phyloP scores from a whole-genome alignment of 2,113 vertebrate genomes.

The Cettia cetti region DNA sequence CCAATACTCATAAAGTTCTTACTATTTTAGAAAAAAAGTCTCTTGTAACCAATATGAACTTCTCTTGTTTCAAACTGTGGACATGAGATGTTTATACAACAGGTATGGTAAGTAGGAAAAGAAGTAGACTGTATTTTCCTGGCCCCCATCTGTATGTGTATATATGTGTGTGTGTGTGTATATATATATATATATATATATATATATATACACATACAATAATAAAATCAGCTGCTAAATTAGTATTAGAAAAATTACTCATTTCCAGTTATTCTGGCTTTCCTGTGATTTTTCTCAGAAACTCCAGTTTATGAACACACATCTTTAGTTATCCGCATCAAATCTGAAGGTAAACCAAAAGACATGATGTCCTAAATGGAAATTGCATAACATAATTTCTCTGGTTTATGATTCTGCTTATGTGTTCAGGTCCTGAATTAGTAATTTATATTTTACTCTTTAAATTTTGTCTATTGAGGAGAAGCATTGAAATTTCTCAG shows the following conservation, averaged over 20 bases:
- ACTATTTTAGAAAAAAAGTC: neutral
- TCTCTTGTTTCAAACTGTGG: neutral
- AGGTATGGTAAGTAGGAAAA: neutral
- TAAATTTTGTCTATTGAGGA: neutral
- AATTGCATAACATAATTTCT: neutral
- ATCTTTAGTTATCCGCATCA: neutral
- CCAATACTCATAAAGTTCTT: neutral
- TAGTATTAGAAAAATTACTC: neutral
- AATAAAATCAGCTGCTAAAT: neutral
- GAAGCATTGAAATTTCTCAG: neutral
- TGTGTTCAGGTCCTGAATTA: neutral
- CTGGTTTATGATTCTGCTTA: neutral
- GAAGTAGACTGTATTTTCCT: neutral
- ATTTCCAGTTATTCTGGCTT: neutral
- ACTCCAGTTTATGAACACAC: neutral
- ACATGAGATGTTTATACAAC: neutral
- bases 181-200: neutral
- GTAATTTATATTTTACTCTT: neutral
- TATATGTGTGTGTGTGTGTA: too few species aligned
- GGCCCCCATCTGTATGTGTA: rapidly evolving
- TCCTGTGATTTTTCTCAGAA: neutral
- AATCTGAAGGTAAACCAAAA: neutral
- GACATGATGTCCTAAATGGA: neutral
- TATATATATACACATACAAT: neutral
- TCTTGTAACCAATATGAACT: neutral